Evolutionary conservation across 2,113 vertebrate species (phyloP).

Genomic region (Xenopus tropicalis): UCB_Xtro_10.0 CM004450.2:112596001-112596500

Average conservation of each 20-base stretch:
- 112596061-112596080: constrained; percentile 45
- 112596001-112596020: no score
- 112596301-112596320: constrained; percentile 82
- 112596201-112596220: constrained; percentile 86
- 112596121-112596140: constrained; percentile 77
- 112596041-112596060: constrained; percentile 9
- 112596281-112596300: constrained; percentile 83
- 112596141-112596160: constrained; percentile 77
- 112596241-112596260: constrained; percentile 93
- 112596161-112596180: constrained; percentile 72
- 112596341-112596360: constrained; percentile 93
- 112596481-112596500: constrained; percentile 79
- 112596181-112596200: constrained; percentile 76
- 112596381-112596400: constrained; percentile 92
- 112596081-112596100: constrained; percentile 59
- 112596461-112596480: constrained; percentile 80
- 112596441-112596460: constrained; percentile 84
- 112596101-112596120: constrained; percentile 58
- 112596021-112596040: no score
- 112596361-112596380: constrained; percentile 87
- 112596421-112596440: constrained; percentile 89
- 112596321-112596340: constrained; percentile 93
- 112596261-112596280: constrained; percentile 87
- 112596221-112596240: constrained; percentile 90
- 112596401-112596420: constrained; percentile 86